A percentile compares a stretch with the other conserved stretches of the same genome.
These are phyloP conservation scores for Caenorhabditis sulstoni DNA, from an alignment of 2,888 invertebrate species.

Conservation along the genomic window DNA sequence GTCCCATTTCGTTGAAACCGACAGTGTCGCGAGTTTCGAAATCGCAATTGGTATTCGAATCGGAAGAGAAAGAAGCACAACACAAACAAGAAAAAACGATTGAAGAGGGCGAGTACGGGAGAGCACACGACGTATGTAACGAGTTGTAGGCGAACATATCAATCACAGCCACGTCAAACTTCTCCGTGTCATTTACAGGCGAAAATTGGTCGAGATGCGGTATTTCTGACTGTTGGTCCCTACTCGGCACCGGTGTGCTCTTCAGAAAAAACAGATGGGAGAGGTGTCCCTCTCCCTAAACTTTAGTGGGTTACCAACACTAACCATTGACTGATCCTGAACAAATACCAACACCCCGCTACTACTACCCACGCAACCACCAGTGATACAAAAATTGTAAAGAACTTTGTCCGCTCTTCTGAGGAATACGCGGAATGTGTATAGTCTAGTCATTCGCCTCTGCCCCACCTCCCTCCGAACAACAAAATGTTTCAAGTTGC, in stretches of 20 bases:
- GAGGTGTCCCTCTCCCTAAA: constrained; percentile 27
- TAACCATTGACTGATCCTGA: constrained; percentile 38
- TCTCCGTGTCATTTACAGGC: too few relatives aligned
- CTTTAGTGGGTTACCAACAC: constrained; percentile 36
- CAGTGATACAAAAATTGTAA: constrained; percentile 37
- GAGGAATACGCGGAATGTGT: constrained; percentile 36
- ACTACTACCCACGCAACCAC: constrained; percentile 18
- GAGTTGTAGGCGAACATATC: constrained; percentile 25
- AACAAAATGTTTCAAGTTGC: too few relatives aligned
- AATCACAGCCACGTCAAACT: constrained; percentile 37
- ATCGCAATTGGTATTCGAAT: too few relatives aligned
- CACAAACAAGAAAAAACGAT: constrained; percentile 6
- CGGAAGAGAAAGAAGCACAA: constrained; percentile 10
- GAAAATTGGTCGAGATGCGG: too few relatives aligned
- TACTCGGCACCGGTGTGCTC: background rate
- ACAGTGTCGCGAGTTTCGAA: background rate
- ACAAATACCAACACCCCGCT: constrained; percentile 38
- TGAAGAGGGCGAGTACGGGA: constrained; percentile 28
- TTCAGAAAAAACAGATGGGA: constrained; percentile 7
- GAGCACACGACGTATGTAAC: constrained; percentile 10
- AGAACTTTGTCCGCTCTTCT: too few relatives aligned
- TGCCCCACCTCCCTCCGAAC: too few relatives aligned
- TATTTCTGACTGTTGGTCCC: too few relatives aligned
- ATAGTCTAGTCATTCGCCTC: too few relatives aligned
- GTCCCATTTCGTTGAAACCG: constrained; percentile 37